These are phyloP conservation scores for Lycaon pictus DNA, from an alignment of 2,113 vertebrate genomes.

Conservation along the genomic window DNA sequence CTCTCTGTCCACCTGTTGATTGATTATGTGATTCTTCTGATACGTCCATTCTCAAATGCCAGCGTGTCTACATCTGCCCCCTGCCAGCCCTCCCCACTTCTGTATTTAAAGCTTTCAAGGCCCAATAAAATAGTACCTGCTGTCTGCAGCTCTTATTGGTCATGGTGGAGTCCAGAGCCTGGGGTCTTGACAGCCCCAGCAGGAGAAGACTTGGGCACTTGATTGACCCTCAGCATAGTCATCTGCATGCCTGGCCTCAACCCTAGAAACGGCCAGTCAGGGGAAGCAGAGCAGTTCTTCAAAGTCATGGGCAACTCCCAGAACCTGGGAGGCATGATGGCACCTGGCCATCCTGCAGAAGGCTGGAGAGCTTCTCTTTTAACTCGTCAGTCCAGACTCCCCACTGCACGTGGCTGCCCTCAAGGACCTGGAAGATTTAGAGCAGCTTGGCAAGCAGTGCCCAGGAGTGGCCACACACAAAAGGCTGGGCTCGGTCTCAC, in stretches of 20 bases:
- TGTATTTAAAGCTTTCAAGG: slow-evolving; percentile 85
- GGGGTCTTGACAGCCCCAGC: not conserved
- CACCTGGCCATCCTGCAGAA: not conserved
- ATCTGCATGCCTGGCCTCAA: not conserved
- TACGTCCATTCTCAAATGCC: slow-evolving; percentile 46
- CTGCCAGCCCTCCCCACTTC: slow-evolving; percentile 42
- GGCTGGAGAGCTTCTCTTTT: not conserved
- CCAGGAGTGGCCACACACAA: not conserved
- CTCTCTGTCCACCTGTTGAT: slow-evolving; percentile 65
- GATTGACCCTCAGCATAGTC: not conserved
- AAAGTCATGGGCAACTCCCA: not conserved
- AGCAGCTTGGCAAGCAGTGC: not conserved
- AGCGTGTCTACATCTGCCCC: not conserved
- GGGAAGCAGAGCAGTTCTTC: not conserved
- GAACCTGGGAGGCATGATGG: not conserved
- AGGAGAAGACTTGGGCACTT: not conserved
- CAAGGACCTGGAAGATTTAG: not conserved
- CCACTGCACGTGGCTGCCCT: not conserved
- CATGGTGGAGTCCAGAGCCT: not conserved
- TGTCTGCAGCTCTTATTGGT: slow-evolving; percentile 61
- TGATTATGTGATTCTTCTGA: slow-evolving; percentile 69
- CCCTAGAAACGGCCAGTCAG: not conserved
- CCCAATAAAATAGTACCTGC: slow-evolving; percentile 83
- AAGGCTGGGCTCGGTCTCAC: not conserved
- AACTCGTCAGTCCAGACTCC: not conserved